Evolutionary conservation across 2,797 vertebrate species (phyloP), one percentile per base, ranked within the genome.

Genomic region (Microctenopoma stevenorrisi): DNA sequence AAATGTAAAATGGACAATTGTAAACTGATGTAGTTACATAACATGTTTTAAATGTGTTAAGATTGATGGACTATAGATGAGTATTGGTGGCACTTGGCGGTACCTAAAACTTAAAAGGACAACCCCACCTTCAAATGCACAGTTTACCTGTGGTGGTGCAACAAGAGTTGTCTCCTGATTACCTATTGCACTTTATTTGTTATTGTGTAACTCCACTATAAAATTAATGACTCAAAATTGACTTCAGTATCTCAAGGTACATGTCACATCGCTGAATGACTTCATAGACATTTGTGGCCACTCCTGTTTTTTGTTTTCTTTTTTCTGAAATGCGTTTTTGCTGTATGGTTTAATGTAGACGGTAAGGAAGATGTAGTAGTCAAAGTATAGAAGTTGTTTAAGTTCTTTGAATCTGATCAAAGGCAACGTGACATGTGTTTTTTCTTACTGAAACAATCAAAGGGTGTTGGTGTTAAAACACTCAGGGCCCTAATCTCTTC

Each of bases 381-480:
- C 22, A 2, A 22, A 22, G 22, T 22, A 22, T 22, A 13, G 18
- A 66, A 5, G 15, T 18, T 28, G 22, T 57, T 16, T 9, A 22
- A 40, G 9, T 33, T 52, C 16, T 63, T 42, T 49, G 11, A 43
- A 50, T 54, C 4, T 16, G 30, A 22, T 4, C 3, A 7, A 40
- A 1, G 62, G 7, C 1, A 14, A 10, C 25, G 13, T 51, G 16
- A 53, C 18, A 13, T 51, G 65, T 54, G 25, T 69, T 59, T 61
- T 64, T 61, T 22, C 22, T 60, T 59, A 13, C 30, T 47, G 48
- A 10, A 0, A 58, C 15, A 46, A 4, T 10, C 4, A 52, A 9
- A 30, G 68, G 55, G 26, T 18, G 64, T 10, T 22, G 30, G 66
- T 52, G 66, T 71, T 51, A 54, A 52, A 68, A 47, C 47, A 55